These are phyloP conservation scores for Hypomecis punctinalis DNA, from an alignment of 2,888 invertebrate species.

Conservation along the genomic window DNA sequence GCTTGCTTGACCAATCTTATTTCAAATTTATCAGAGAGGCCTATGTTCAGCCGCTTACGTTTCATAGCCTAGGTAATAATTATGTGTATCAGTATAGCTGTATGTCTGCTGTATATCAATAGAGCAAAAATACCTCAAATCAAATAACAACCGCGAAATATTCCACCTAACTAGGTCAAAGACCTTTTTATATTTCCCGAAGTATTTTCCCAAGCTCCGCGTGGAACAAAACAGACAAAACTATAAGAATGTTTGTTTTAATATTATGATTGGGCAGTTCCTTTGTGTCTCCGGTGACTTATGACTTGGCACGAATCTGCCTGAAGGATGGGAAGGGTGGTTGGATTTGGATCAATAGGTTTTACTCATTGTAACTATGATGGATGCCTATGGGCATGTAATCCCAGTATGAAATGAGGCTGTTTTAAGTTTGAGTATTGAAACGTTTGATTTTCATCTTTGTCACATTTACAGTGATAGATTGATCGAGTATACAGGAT, in stretches of 20 bases:
- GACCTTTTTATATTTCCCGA: neutral
- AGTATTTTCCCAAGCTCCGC: neutral
- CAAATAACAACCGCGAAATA: neutral
- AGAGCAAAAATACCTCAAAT: neutral
- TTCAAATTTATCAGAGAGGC: too few relatives aligned
- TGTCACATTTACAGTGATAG: too few relatives aligned
- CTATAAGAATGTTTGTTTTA: constrained; percentile 11
- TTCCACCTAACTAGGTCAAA: neutral
- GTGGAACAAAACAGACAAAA: neutral
- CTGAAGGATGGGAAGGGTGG: neutral
- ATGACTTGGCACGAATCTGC: constrained; percentile 4
- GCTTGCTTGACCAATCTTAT: too few relatives aligned
- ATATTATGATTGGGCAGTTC: constrained; percentile 19
- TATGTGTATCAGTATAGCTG: too few relatives aligned
- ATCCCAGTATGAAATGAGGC: too few relatives aligned
- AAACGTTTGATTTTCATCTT: too few relatives aligned
- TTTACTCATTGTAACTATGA: neutral
- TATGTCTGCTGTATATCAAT: too few relatives aligned
- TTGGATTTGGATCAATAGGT: neutral
- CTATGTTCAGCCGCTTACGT: too few relatives aligned
- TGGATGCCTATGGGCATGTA: neutral
- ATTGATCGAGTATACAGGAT: too few relatives aligned
- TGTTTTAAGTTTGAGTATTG: too few relatives aligned
- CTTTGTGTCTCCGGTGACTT: constrained; percentile 11
- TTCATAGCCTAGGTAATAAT: too few relatives aligned